These are phyloP conservation scores for Piscicola geometra DNA, from an alignment of 2,888 invertebrate species.

Conservation along the genomic window DNA sequence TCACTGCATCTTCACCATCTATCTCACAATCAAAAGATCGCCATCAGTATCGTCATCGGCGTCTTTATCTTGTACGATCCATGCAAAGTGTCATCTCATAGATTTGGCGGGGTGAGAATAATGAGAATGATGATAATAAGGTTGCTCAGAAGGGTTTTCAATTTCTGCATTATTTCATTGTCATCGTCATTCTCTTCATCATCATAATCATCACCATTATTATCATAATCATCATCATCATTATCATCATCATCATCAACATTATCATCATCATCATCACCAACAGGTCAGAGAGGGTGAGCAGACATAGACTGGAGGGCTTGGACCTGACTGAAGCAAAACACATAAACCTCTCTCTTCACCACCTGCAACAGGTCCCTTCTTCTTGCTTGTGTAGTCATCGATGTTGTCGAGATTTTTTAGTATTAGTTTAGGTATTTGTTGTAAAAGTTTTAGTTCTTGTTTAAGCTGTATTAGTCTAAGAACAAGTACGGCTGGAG, in stretches of 20 bases:
- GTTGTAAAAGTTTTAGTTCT: too few species aligned
- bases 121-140: background rate
- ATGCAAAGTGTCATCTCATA: background rate
- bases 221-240: background rate
- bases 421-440: too few species aligned
- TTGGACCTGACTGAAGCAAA: background rate
- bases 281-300: background rate
- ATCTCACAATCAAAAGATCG: background rate
- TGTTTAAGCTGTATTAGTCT: too few species aligned
- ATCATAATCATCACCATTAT: background rate
- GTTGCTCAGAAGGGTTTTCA: too few species aligned
- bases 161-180: background rate
- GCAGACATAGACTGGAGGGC: background rate
- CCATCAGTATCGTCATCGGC: too few species aligned
- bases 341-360: background rate
- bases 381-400: too few species aligned
- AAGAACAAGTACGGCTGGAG: too few species aligned
- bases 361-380: background rate
- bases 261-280: too few species aligned
- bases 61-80: background rate
- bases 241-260: too few species aligned
- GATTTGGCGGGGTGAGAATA: background rate
- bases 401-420: too few species aligned
- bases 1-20: background rate
- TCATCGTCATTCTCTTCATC: background rate